These are phyloP conservation scores for Alethe diademata DNA, from an alignment of 2,113 vertebrate genomes.

Conservation along the genomic window DNA sequence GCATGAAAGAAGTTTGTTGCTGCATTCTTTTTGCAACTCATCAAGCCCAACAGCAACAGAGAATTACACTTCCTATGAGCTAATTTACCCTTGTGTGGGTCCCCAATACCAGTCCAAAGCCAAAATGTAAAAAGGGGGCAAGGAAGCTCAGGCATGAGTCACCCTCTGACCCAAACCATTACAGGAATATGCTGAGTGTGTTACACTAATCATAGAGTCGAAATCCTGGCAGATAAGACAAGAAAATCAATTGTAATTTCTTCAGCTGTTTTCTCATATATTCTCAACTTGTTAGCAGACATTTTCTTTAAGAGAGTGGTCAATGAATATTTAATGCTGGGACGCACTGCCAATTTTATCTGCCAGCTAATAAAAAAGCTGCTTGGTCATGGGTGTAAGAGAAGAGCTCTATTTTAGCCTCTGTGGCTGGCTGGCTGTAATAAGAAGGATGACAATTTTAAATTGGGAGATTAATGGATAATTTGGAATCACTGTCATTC, in stretches of 20 bases:
- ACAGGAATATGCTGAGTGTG: neutral
- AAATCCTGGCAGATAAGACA: slow-evolving; percentile 43
- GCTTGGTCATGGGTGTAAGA: slow-evolving; percentile 38
- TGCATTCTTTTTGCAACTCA: too few species aligned
- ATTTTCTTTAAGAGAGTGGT: slow-evolving; percentile 8
- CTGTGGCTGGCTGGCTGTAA: slow-evolving; percentile 36
- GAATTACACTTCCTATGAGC: neutral
- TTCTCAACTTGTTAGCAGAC: slow-evolving; percentile 47
- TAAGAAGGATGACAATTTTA: slow-evolving; percentile 63
- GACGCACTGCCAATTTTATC: slow-evolving; percentile 41
- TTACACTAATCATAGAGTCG: slow-evolving; percentile 34
- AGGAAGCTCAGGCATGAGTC: neutral
- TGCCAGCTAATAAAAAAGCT: slow-evolving; percentile 66
- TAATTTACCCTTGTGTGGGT: neutral
- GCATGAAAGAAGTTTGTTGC: too few species aligned
- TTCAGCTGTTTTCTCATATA: slow-evolving; percentile 54
- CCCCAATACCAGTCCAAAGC: neutral
- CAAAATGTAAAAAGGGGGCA: neutral
- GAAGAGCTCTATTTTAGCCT: slow-evolving; percentile 31
- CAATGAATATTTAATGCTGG: slow-evolving; percentile 68
- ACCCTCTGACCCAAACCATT: neutral
- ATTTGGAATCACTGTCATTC: slow-evolving; percentile 65
- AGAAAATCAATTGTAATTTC: slow-evolving; percentile 71
- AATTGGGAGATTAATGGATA: slow-evolving; percentile 71
- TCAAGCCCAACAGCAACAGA: too few species aligned